Base-by-base conservation (phyloP, 30 jellyfish, hydroid and myxozoan genomes). In the Pseudorhiza aurosa region DNA sequence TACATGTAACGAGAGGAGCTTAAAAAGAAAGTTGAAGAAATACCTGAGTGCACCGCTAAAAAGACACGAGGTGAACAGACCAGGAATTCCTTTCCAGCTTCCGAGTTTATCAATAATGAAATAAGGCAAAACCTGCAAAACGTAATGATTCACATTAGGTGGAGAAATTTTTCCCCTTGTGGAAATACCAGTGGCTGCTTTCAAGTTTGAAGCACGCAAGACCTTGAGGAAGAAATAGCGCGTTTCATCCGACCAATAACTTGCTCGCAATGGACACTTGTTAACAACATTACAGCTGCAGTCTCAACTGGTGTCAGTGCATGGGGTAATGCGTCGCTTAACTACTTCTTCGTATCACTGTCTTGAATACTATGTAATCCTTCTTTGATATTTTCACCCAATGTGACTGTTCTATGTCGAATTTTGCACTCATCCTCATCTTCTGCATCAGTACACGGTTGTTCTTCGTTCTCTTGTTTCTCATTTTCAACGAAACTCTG, bases 41-140 rank as follows among this genome's bases (percentile, higher is more conserved):
- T 69, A 93, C 99, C 99, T 93, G 47, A 93, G 76, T 0, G 99
- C 99, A 8, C 99, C 99, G 46, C 99, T 93, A 90, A 93, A 93
- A 25, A 93, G 74, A 56, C 99, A 86, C 15, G 99, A 81, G 1
- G 99, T 93, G 59, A 93, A 87, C 30, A 93, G 71, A 11, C 99
- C 99, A n/a, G 99, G 95, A 32, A 93, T 68, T 4, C 99, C 99
- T 25, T 85, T 65, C 69, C 58, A 77, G 22, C 75, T 72, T 19
- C 97, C 97, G 45, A 93, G 93, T 58, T 86, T 82, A 75, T 93
- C 93, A 53, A 93, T 93, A 74, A 93, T 93, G 68, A 93, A 93
- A 71, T 87, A 87, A 1, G 99, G 99, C 22, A 93, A 81, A 30
- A 93, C 96, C 99, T 93, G 62, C 10, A 36, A 27, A 14, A 67